Percentiles rank a stretch among this genome's conserved stretches.
phyloP scores from a whole-genome alignment of 2,888 invertebrate species.

The Alloscopus bannaensis region DNA sequence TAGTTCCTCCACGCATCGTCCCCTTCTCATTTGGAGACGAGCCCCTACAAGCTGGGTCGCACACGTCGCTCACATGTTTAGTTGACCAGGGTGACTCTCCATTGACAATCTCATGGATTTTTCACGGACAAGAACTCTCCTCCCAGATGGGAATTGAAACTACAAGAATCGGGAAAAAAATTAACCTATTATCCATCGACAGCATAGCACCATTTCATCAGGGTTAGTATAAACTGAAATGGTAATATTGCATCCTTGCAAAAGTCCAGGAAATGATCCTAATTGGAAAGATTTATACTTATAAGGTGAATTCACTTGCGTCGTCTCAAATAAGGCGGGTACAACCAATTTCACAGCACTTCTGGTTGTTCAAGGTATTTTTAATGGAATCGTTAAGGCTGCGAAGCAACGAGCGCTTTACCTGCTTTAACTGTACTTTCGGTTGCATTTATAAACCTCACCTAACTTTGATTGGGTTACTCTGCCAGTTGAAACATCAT shows the following conservation, averaged over 20 bases:
- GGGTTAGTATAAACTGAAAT: constrained; percentile 73
- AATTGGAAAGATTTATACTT: neutral
- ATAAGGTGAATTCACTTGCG: constrained; percentile 79
- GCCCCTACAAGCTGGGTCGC: constrained; percentile 72
- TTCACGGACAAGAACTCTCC: constrained; percentile 71
- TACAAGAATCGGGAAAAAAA: constrained; percentile 79
- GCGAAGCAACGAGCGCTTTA: no score
- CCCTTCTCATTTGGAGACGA: constrained; percentile 63
- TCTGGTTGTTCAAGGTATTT: constrained; percentile 51
- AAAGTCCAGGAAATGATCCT: neutral
- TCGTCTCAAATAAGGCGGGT: constrained; percentile 76
- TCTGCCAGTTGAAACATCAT: no score
- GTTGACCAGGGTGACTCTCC: constrained; percentile 33
- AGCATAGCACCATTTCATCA: constrained; percentile 69
- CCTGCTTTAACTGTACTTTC: no score
- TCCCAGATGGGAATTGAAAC: constrained; percentile 77
- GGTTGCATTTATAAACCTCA: no score
- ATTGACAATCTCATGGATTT: constrained; percentile 51
- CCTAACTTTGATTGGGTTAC: no score
- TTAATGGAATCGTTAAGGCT: neutral
- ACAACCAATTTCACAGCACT: constrained; percentile 53
- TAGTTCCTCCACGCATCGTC: constrained; percentile 53
- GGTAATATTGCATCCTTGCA: neutral
- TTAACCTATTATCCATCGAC: constrained; percentile 78
- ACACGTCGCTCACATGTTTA: constrained; percentile 53